Evolutionary conservation across 2,113 vertebrate species (phyloP).

Genomic region (Pristiophorus japonicus): DNA sequence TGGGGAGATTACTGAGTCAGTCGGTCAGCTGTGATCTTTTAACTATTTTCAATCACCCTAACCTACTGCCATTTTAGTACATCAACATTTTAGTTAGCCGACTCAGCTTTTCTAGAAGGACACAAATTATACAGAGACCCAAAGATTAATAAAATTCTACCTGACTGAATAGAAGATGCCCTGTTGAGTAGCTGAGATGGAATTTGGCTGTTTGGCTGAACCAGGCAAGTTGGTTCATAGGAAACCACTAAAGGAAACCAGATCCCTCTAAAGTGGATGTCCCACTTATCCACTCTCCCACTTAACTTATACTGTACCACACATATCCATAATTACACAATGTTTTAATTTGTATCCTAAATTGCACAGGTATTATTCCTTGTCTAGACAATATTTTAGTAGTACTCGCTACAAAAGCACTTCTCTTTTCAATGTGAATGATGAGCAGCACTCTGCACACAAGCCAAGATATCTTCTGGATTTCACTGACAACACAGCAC

Average conservation of each 20-base stretch:
- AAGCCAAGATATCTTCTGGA: background rate
- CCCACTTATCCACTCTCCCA: background rate
- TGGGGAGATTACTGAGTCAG: too few species aligned
- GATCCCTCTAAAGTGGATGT: background rate
- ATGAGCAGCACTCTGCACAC: background rate
- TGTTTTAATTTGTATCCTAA: background rate
- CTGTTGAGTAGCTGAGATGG: background rate
- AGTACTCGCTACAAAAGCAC: background rate
- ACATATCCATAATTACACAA: background rate
- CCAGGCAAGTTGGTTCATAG: background rate
- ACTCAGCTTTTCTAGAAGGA: background rate
- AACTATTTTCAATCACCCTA: background rate
- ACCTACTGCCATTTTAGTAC: background rate
- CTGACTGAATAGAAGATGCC: background rate
- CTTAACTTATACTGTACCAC: background rate
- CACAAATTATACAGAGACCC: background rate
- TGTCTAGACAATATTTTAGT: background rate
- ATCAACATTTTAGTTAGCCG: background rate
- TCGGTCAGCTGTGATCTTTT: background rate
- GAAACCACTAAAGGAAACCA: background rate
- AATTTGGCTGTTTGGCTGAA: background rate
- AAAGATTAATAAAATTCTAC: background rate
- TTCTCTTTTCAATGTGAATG: background rate
- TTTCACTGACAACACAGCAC: background rate
- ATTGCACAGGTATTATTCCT: background rate